phyloP scores from a whole-genome alignment of 2,888 invertebrate genomes.

The Suillia variegata region DNA sequence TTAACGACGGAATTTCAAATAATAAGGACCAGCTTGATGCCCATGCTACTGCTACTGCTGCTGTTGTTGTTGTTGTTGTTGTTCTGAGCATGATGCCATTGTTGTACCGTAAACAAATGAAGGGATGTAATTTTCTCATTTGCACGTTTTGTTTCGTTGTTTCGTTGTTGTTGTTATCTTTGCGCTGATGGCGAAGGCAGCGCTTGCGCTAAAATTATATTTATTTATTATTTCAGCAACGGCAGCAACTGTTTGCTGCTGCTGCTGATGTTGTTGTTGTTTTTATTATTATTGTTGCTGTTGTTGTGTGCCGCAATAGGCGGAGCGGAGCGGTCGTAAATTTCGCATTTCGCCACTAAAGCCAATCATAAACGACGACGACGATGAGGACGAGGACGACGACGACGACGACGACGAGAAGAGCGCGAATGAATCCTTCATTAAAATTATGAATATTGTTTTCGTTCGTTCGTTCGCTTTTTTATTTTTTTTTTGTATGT shows the following conservation, averaged over 20 bases:
- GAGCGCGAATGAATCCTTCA: conserved; percentile 24
- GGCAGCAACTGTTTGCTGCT: conserved; percentile 22
- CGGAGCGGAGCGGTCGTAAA: conserved; percentile 26
- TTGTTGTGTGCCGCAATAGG: conserved; percentile 19
- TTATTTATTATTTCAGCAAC: conserved; percentile 58
- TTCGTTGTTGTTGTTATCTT: conserved; percentile 31
- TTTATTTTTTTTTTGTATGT: too few species aligned
- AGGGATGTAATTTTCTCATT: conserved; percentile 60
- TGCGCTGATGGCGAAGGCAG: conserved; percentile 32
- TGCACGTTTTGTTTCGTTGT: conserved; percentile 42
- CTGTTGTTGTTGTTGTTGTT: conserved; percentile 13
- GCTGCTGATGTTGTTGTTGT: conserved; percentile 20
- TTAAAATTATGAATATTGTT: conserved; percentile 53
- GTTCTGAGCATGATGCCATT: not conserved
- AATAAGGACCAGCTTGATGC: too few species aligned
- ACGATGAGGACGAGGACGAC: not conserved
- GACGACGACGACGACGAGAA: too few species aligned
- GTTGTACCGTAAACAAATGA: conserved; percentile 52
- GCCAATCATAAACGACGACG: conserved; percentile 55
- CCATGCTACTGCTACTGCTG: too few species aligned
- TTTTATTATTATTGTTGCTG: conserved; percentile 21
- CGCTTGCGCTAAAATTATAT: conserved; percentile 62
- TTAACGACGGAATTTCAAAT: too few species aligned
- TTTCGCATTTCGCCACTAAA: conserved; percentile 34
- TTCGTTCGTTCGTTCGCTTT: too few species aligned